Percentiles rank a stretch among this genome's conserved stretches.
Conservation (phyloP, 2,888 invertebrate genomes). For the Drosophila subquinaria region DNA sequence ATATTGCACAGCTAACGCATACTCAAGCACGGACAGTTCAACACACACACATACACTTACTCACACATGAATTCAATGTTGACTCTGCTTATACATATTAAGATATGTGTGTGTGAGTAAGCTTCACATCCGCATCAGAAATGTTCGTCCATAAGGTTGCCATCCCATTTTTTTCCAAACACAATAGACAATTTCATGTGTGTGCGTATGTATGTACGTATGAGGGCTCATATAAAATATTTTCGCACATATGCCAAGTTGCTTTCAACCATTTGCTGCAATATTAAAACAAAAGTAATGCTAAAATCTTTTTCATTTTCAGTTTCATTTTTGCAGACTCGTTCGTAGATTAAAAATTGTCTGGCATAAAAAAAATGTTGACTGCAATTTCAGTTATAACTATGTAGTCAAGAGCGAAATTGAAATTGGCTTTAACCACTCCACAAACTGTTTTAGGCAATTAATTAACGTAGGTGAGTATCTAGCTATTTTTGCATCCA, state of each 20-base stretch:
- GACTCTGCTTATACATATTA: constrained; percentile 14
- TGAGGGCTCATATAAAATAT: constrained; percentile 58
- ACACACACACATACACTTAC: constrained; percentile 18
- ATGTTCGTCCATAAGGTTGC: constrained; percentile 54
- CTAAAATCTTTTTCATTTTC: constrained; percentile 52
- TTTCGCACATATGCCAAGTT: constrained; percentile 68
- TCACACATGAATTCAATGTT: constrained; percentile 17
- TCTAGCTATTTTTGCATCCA: neutral
- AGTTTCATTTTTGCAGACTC: constrained; percentile 26
- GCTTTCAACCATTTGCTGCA: constrained; percentile 66
- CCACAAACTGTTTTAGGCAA: constrained; percentile 25
- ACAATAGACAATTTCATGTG: constrained; percentile 12
- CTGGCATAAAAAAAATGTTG: constrained; percentile 15
- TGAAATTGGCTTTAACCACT: constrained; percentile 35
- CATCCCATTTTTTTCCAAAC: constrained; percentile 41
- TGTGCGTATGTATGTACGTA: constrained; percentile 5
- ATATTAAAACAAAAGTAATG: constrained; percentile 71
- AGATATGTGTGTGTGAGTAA: constrained; percentile 15
- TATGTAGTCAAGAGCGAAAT: neutral
- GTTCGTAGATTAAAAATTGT: constrained; percentile 54
- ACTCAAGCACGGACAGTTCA: constrained; percentile 64
- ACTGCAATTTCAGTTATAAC: constrained; percentile 21
- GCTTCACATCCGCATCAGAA: constrained; percentile 49
- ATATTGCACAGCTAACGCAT: constrained; percentile 20
- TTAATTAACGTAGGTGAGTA: constrained; percentile 2